Conservation (phyloP, 2,113 vertebrate genomes). For the Dasyurus viverrinus region DNA sequence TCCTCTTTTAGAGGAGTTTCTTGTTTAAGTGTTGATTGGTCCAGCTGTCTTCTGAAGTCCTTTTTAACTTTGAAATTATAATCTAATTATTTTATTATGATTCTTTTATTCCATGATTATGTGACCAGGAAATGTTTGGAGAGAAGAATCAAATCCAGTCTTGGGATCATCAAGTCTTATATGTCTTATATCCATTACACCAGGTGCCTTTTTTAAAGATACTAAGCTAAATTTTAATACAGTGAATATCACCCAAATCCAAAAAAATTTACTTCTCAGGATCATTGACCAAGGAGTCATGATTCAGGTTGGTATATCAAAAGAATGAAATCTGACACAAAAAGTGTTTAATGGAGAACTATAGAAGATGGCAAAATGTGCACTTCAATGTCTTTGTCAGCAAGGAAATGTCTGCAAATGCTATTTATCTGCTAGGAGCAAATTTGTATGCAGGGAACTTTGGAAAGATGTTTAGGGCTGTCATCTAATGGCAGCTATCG, state of each 20-base stretch:
- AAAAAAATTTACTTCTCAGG: neutral
- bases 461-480: slow-evolving; percentile 62
- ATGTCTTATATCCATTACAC: neutral
- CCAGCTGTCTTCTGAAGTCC: neutral
- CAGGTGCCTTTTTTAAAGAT: neutral
- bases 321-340: neutral
- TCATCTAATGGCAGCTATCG: slow-evolving; percentile 73
- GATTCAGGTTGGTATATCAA: neutral
- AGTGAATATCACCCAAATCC: neutral
- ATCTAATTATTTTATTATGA: neutral
- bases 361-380: slow-evolving; percentile 25
- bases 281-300: neutral
- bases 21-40: neutral
- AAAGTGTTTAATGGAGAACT: neutral
- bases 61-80: neutral
- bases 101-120: neutral
- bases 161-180: neutral
- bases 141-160: neutral
- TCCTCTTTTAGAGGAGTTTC: neutral
- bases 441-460: slow-evolving; percentile 68
- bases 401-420: slow-evolving; percentile 61
- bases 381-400: slow-evolving; percentile 42
- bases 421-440: slow-evolving; percentile 63
- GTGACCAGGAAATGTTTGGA: neutral
- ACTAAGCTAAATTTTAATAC: neutral